These are phyloP conservation scores for Sympetrum striolatum DNA, from an alignment of 2,888 invertebrate genomes.

Conservation along the genomic window DNA sequence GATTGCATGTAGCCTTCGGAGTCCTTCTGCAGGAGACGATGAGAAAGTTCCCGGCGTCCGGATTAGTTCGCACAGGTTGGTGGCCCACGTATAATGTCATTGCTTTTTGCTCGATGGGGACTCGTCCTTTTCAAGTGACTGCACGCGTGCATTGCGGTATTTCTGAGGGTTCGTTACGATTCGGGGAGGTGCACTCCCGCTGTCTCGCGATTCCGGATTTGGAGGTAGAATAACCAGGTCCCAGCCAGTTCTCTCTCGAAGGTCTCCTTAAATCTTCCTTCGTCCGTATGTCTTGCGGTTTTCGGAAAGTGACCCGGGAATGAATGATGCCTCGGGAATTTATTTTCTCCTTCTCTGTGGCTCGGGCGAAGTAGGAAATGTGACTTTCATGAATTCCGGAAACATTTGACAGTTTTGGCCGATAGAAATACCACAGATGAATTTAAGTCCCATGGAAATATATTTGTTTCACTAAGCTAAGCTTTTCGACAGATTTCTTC, in stretches of 20 bases:
- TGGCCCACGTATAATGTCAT: neutral
- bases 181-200: neutral
- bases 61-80: constrained; percentile 29
- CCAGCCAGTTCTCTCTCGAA: neutral
- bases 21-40: constrained; percentile 53
- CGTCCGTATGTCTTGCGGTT: neutral
- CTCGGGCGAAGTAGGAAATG: too few relatives aligned
- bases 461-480: too few relatives aligned
- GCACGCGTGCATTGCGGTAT: neutral
- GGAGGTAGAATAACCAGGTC: neutral
- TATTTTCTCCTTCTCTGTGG: too few relatives aligned
- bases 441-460: too few relatives aligned
- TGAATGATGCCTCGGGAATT: neutral
- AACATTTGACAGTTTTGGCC: too few relatives aligned
- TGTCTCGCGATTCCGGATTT: neutral
- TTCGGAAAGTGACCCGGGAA: neutral
- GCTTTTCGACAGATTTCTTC: too few relatives aligned
- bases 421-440: too few relatives aligned
- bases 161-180: neutral
- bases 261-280: neutral
- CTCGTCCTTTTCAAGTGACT: neutral
- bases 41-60: neutral
- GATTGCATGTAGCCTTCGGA: constrained; percentile 72
- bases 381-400: too few relatives aligned
- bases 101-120: neutral